Conservation (phyloP, 2,113 vertebrate species). For the Vulpes ferrilata region DNA sequence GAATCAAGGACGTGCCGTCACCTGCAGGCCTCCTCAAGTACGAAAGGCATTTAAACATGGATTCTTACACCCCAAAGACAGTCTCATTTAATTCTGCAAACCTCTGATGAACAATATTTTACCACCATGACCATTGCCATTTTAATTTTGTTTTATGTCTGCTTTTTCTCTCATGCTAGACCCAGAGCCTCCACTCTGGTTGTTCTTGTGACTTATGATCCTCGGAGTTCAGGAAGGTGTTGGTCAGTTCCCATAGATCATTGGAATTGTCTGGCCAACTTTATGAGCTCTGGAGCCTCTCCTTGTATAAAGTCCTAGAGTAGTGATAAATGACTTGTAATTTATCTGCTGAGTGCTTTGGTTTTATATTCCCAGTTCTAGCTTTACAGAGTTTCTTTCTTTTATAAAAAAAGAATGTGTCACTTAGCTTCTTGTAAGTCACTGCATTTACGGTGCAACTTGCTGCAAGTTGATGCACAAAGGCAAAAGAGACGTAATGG, state of each 20-base stretch:
- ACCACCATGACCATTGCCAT: background rate
- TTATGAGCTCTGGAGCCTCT: conserved; percentile 52
- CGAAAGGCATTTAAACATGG: background rate
- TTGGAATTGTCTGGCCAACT: conserved; percentile 45
- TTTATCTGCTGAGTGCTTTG: conserved; percentile 69
- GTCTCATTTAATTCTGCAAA: conserved; percentile 54
- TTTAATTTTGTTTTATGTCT: conserved; percentile 64
- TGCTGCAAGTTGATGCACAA: conserved; percentile 75
- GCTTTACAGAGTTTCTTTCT: conserved; percentile 63
- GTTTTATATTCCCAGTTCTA: conserved; percentile 74
- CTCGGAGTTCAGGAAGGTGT: conserved; percentile 61
- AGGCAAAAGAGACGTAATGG: conserved; percentile 49
- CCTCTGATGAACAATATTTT: conserved; percentile 47
- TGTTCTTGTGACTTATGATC: conserved; percentile 54
- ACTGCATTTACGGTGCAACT: conserved; percentile 61
- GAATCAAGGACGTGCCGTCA: background rate
- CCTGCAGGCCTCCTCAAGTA: background rate
- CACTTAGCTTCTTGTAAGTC: conserved; percentile 72
- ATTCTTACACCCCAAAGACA: background rate
- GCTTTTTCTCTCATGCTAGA: background rate
- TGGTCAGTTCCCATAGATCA: conserved; percentile 71
- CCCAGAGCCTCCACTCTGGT: conserved; percentile 20
- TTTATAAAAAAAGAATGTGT: conserved; percentile 70
- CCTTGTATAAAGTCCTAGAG: conserved; percentile 30
- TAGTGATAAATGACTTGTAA: conserved; percentile 59